These are phyloP conservation scores for Charina bottae DNA, from an alignment of 2,113 vertebrate genomes.

Conservation along the genomic window DNA sequence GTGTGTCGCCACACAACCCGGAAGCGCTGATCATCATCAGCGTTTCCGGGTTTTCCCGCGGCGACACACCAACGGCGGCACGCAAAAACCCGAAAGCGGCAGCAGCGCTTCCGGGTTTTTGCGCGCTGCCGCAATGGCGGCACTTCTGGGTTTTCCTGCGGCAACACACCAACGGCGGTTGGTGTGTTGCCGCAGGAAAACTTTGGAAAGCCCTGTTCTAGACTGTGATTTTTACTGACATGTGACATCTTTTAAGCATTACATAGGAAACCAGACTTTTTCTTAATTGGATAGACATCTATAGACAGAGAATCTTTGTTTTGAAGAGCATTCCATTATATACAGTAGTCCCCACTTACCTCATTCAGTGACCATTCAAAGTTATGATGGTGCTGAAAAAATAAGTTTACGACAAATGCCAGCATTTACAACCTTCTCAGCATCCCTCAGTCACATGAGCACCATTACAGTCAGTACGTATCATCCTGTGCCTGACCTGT, in stretches of 20 bases:
- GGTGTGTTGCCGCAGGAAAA: too few relatives aligned
- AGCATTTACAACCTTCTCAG: not conserved
- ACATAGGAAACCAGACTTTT: not conserved
- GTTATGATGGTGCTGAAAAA: not conserved
- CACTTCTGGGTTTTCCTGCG: too few relatives aligned
- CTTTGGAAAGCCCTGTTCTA: too few relatives aligned
- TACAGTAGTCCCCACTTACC: not conserved
- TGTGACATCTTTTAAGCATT: not conserved
- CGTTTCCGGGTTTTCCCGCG: too few relatives aligned
- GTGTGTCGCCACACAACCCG: too few relatives aligned
- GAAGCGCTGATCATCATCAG: too few relatives aligned
- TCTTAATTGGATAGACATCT: too few relatives aligned
- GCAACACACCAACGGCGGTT: too few relatives aligned
- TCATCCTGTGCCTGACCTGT: not conserved
- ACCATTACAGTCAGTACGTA: not conserved
- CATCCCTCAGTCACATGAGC: not conserved
- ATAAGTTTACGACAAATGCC: not conserved
- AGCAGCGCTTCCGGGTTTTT: too few relatives aligned
- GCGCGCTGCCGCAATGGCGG: too few relatives aligned
- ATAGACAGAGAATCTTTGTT: not conserved
- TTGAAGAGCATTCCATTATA: not conserved
- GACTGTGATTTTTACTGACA: not conserved
- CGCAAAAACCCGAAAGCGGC: too few relatives aligned
- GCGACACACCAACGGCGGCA: too few relatives aligned
- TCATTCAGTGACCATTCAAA: not conserved